Evolutionary conservation across 2,888 invertebrate genomes (phyloP).

Genomic region (Epirrhoe alternata): DNA sequence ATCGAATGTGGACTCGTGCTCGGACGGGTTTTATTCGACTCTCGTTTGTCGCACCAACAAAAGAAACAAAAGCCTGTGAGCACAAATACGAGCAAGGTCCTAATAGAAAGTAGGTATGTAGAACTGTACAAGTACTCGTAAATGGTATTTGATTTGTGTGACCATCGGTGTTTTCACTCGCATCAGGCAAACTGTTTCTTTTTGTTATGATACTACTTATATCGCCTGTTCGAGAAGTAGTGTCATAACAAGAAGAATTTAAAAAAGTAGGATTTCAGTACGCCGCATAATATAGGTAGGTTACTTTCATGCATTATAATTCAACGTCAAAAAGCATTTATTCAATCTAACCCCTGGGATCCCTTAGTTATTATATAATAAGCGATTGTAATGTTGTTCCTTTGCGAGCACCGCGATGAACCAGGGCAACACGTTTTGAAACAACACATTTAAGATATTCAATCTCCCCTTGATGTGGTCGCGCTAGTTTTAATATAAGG

Average conservation of each 20-base stretch:
- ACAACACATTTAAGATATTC: slow-evolving; percentile 30
- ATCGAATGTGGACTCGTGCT: neutral
- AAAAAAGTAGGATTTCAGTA: no score
- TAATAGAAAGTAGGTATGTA: neutral
- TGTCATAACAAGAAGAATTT: no score
- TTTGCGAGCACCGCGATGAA: no score
- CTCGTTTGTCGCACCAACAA: neutral
- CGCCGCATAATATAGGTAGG: no score
- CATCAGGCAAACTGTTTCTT: slow-evolving; percentile 7
- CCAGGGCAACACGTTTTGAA: no score
- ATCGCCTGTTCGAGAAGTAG: no score
- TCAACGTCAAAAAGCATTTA: no score
- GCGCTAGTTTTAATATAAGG: slow-evolving; percentile 50
- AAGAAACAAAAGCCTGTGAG: neutral
- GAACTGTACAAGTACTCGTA: neutral
- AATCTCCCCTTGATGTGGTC: slow-evolving; percentile 35
- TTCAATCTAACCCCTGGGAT: no score
- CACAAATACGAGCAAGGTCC: neutral
- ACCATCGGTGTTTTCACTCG: neutral
- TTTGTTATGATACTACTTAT: no score
- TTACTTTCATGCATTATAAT: no score
- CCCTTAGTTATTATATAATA: no score
- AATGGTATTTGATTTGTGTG: neutral
- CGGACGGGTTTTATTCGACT: neutral
- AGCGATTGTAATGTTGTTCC: no score